Conservation (phyloP, 1,140 invertebrate species). For the Aphidius ervi region DNA sequence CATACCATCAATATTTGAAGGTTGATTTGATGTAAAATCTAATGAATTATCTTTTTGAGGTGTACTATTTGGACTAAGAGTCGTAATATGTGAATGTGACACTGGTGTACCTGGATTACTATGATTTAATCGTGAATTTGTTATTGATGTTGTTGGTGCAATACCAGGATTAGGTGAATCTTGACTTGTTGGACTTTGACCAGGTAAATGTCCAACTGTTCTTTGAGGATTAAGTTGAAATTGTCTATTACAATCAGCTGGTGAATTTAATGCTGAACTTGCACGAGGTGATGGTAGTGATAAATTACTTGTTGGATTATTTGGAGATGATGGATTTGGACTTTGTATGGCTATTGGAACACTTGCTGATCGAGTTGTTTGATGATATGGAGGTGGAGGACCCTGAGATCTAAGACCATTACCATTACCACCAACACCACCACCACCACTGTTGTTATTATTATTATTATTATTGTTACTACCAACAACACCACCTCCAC, state of each 20-base stretch:
- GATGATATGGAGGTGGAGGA: conserved; percentile 82
- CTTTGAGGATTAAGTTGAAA: conserved; percentile 51
- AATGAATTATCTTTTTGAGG: conserved; percentile 46
- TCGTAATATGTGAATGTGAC: conserved; percentile 61
- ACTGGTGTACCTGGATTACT: conserved; percentile 71
- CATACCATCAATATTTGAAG: conserved; percentile 64
- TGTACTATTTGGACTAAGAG: conserved; percentile 49
- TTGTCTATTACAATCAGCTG: conserved; percentile 58
- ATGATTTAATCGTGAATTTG: conserved; percentile 54
- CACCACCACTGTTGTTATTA: no score
- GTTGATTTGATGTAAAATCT: conserved; percentile 46
- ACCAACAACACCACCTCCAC: no score
- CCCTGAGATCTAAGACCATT: conserved; percentile 67
- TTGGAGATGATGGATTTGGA: conserved; percentile 67
- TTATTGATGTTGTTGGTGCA: conserved; percentile 42
- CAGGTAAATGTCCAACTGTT: conserved; percentile 52
- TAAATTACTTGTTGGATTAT: conserved; percentile 67
- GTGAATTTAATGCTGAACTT: conserved; percentile 67
- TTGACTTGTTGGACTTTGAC: conserved; percentile 63
- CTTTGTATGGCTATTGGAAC: conserved; percentile 75
- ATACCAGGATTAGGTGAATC: conserved; percentile 54
- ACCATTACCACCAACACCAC: conserved; percentile 50
- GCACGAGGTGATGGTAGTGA: conserved; percentile 68
- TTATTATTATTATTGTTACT: no score
- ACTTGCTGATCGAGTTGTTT: conserved; percentile 75